Evolutionary conservation across 2,888 invertebrate genomes (phyloP).

Genomic region (Brachyptera putata): DNA sequence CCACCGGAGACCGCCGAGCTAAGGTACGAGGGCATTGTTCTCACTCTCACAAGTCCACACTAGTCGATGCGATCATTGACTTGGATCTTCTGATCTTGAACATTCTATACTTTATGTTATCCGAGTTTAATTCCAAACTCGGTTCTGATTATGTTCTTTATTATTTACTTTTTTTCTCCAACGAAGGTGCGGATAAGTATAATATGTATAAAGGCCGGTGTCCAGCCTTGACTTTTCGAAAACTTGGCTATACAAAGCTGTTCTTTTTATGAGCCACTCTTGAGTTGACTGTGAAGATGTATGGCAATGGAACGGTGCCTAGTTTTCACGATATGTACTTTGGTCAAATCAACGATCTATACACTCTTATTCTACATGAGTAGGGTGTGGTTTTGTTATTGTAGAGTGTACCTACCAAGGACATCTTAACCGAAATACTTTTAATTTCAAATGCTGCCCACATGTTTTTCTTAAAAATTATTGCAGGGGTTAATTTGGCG

Average conservation of each 20-base stretch:
- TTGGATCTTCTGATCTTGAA: slow-evolving; percentile 6
- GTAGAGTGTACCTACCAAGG: slow-evolving; percentile 3
- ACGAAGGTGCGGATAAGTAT: too few relatives aligned
- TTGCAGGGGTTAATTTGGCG: not conserved
- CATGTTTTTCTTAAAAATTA: not conserved
- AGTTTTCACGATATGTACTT: slow-evolving; percentile 19
- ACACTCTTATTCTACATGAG: too few relatives aligned
- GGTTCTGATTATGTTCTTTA: too few relatives aligned
- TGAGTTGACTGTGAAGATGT: slow-evolving; percentile 10
- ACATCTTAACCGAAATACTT: slow-evolving; percentile 4
- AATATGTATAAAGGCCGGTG: slow-evolving; percentile 21
- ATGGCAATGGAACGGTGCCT: slow-evolving; percentile 22
- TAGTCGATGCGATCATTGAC: slow-evolving; percentile 12
- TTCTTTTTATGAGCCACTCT: not conserved
- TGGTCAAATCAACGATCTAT: too few relatives aligned
- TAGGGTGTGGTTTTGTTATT: slow-evolving; percentile 20
- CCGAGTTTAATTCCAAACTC: too few relatives aligned
- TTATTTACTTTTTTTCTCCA: too few relatives aligned
- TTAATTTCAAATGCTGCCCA: slow-evolving; percentile 8
- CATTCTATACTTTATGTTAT: slow-evolving; percentile 2
- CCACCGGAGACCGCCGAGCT: not conserved
- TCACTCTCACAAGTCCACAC: not conserved
- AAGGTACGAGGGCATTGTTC: not conserved
- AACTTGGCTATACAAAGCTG: slow-evolving; percentile 16
- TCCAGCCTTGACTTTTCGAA: slow-evolving; percentile 26